Evolutionary conservation across 30 jellyfish, hydroid and myxozoan species (phyloP).

Genomic region (Pelagia noctiluca): DNA sequence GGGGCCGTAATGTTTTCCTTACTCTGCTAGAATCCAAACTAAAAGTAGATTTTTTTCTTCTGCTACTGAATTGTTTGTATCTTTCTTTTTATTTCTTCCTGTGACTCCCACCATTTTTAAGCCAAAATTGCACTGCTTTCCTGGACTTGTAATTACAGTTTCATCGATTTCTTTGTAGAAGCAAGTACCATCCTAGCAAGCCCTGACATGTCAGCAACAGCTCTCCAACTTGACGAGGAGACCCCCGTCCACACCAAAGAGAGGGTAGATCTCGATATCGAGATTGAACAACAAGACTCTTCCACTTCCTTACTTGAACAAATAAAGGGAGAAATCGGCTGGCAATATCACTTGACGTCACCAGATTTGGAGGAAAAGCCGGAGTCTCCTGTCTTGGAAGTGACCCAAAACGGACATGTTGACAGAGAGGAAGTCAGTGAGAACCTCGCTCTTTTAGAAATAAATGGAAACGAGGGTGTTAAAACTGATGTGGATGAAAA

Average conservation of each 20-base stretch:
- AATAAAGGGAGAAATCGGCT: conserved; percentile 66
- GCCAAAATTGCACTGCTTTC: too few relatives aligned
- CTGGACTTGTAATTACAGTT: too few relatives aligned
- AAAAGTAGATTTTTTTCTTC: too few relatives aligned
- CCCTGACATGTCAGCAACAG: too few relatives aligned
- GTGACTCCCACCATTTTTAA: too few relatives aligned
- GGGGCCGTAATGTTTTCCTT: too few relatives aligned
- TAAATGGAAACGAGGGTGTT: conserved; percentile 13
- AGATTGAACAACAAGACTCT: conserved; percentile 53
- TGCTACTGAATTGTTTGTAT: too few relatives aligned
- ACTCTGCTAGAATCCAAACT: too few relatives aligned
- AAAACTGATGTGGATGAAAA: conserved; percentile 57
- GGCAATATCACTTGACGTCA: conserved; percentile 90
- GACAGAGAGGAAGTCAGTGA: conserved; percentile 13
- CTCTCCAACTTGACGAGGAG: conserved; percentile 22
- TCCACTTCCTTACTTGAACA: conserved; percentile 66
- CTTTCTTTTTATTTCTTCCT: too few relatives aligned
- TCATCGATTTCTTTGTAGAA: too few relatives aligned
- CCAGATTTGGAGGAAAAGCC: conserved; percentile 47
- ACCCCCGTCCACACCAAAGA: background rate
- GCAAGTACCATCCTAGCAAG: too few relatives aligned
- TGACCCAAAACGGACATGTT: conserved; percentile 1
- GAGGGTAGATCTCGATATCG: conserved; percentile 55
- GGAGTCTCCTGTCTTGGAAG: background rate
- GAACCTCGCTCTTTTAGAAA: background rate